These are phyloP conservation scores for Beaufortia kweichowensis DNA, from an alignment of 2,113 vertebrate genomes.

Conservation along the genomic window DNA sequence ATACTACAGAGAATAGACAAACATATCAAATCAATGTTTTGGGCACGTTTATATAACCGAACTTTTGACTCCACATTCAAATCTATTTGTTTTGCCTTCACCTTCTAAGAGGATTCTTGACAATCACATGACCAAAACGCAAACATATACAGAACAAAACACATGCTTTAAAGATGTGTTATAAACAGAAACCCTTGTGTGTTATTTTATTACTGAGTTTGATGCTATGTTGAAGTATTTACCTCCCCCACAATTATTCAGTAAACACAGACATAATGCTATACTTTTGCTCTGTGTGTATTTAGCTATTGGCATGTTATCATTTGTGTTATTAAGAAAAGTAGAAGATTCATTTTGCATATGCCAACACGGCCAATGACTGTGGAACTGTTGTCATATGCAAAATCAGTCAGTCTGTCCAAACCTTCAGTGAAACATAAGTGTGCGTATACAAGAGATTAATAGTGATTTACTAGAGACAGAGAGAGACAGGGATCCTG, in stretches of 20 bases:
- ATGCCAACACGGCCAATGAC: constrained; percentile 2
- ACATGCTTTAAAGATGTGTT: background rate
- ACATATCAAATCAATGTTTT: too few relatives aligned
- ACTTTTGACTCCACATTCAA: too few relatives aligned
- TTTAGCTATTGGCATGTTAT: background rate
- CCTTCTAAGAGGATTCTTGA: background rate
- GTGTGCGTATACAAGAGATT: background rate
- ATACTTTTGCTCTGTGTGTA: too few relatives aligned
- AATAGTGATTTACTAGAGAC: constrained; percentile 2
- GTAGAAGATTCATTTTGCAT: background rate
- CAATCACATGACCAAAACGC: background rate
- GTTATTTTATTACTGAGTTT: too few relatives aligned
- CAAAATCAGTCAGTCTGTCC: background rate
- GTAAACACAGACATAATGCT: too few relatives aligned
- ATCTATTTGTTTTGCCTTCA: background rate
- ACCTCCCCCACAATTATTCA: background rate
- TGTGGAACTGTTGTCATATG: constrained; percentile 8
- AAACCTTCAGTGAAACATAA: background rate
- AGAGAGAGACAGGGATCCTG: constrained; percentile 62
- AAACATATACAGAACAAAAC: too few relatives aligned
- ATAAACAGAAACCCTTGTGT: background rate
- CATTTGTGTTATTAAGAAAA: background rate
- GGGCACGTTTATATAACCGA: too few relatives aligned
- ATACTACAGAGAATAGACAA: too few relatives aligned
- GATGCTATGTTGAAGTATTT: background rate